Conservation (phyloP, 2,113 vertebrate species). For the Gavialis gangeticus region DNA sequence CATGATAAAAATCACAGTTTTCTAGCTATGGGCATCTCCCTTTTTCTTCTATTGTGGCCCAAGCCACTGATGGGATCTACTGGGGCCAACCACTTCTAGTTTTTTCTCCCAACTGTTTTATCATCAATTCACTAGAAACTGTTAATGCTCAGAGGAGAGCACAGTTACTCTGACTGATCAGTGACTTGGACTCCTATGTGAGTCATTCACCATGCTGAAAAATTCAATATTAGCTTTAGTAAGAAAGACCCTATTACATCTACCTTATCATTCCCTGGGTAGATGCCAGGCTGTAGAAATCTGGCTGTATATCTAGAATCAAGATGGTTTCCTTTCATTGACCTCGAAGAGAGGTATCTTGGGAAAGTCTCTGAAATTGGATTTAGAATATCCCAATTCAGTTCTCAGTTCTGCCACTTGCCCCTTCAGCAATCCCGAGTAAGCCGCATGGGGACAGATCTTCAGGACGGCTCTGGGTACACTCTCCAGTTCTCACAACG, state of each 20-base stretch:
- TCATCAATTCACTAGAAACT: neutral
- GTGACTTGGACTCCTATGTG: neutral
- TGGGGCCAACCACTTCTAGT: slow-evolving; percentile 7
- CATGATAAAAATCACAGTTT: slow-evolving; percentile 38
- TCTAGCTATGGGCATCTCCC: slow-evolving; percentile 16
- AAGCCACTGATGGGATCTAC: slow-evolving; percentile 16
- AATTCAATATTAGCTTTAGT: neutral
- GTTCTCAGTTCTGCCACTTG: neutral
- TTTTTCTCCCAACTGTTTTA: neutral
- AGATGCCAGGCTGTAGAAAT: neutral
- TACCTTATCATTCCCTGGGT: neutral
- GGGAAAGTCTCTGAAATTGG: neutral
- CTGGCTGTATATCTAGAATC: neutral
- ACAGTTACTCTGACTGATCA: neutral
- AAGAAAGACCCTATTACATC: neutral
- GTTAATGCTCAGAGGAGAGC: neutral
- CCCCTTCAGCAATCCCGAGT: neutral
- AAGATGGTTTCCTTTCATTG: neutral
- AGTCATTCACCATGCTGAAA: neutral
- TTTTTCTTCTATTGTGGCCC: neutral
- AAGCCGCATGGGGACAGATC: neutral
- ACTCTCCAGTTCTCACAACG: neutral
- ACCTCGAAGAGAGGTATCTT: neutral
- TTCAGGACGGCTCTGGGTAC: accelerated
- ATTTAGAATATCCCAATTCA: neutral